A percentile compares a stretch with the other conserved stretches of the same genome.
These are phyloP conservation scores for Heteromurus nitidus DNA, from an alignment of 2,888 invertebrate genomes.

Conservation along the genomic window DNA sequence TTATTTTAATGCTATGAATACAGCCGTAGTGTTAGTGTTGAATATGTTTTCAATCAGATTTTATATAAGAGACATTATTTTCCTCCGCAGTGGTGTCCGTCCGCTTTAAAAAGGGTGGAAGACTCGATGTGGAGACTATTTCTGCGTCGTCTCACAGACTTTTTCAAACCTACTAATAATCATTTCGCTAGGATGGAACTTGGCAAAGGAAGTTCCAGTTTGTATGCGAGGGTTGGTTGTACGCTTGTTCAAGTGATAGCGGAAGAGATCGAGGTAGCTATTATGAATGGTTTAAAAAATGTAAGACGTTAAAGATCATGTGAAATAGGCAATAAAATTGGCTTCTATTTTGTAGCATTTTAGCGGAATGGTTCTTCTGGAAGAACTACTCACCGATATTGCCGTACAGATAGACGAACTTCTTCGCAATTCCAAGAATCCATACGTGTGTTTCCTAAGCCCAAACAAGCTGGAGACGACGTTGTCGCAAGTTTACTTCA, in stretches of 20 bases:
- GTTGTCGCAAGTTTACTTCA: constrained; percentile 95
- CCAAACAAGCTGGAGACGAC: constrained; percentile 91
- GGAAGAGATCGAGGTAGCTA: constrained; percentile 80
- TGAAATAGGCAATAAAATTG: no score
- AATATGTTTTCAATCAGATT: neutral
- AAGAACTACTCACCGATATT: constrained; percentile 88
- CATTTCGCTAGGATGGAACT: constrained; percentile 90
- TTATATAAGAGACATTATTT: constrained; percentile 12
- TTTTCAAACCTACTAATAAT: constrained; percentile 90
- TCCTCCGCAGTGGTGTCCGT: constrained; percentile 77
- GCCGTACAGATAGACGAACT: constrained; percentile 82
- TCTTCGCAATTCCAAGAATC: constrained; percentile 84
- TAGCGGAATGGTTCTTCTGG: constrained; percentile 78
- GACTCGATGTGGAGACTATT: constrained; percentile 83
- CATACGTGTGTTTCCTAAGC: constrained; percentile 91
- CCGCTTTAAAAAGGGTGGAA: constrained; percentile 80
- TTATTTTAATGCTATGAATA: constrained; percentile 2
- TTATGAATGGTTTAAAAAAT: neutral
- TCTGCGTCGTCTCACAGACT: constrained; percentile 86
- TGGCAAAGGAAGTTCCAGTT: constrained; percentile 76
- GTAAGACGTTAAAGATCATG: no score
- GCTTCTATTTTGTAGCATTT: constrained; percentile 71
- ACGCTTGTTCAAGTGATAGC: constrained; percentile 86
- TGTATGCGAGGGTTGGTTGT: constrained; percentile 76
- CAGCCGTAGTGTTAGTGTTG: neutral